Conservation (phyloP, 2,888 invertebrate genomes). For the Oligia strigilis region DNA sequence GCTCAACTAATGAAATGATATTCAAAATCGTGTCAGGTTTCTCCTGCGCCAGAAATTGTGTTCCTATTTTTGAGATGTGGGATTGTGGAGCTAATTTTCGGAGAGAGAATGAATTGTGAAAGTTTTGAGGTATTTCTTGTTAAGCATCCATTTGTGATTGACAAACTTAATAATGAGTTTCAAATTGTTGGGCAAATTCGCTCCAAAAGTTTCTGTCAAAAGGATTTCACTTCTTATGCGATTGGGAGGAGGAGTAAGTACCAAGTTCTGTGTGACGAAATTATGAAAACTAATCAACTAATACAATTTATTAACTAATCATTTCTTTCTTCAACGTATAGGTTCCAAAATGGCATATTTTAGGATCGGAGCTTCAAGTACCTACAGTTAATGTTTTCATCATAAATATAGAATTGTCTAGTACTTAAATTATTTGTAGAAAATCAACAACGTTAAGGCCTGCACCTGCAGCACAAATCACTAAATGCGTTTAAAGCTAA, state of each 20-base stretch:
- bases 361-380: neutral
- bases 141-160: neutral
- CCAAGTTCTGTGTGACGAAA: neutral
- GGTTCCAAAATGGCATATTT: neutral
- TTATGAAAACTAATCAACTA: neutral
- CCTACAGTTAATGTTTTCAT: neutral
- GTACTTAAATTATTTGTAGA: neutral
- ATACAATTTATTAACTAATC: neutral
- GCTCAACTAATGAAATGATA: slow-evolving; percentile 73
- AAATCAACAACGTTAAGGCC: neutral
- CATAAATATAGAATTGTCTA: neutral
- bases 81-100: slow-evolving; percentile 7
- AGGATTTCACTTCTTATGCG: neutral
- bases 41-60: slow-evolving; percentile 22
- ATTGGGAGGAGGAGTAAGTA: neutral
- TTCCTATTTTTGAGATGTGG: slow-evolving; percentile 16
- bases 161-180: neutral
- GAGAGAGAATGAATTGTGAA: neutral
- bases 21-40: slow-evolving; percentile 69
- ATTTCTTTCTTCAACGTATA: neutral
- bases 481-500: neutral
- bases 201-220: neutral
- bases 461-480: neutral
- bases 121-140: neutral
- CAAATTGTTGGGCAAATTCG: neutral